phyloP scores from a whole-genome alignment of 2,797 vertebrate species.

The Carcharodon carcharias region DNA sequence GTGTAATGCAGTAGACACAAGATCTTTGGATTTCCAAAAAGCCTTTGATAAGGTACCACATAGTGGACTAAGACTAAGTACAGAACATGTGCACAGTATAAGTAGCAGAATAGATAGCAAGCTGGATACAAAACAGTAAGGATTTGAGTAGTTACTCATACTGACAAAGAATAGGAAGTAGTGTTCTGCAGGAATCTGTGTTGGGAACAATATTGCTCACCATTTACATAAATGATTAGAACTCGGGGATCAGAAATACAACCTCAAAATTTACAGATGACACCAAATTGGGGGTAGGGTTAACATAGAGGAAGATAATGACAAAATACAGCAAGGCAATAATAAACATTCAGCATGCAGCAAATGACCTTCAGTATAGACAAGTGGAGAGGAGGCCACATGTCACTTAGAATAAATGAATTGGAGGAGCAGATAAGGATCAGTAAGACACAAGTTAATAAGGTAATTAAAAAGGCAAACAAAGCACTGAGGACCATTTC shows the following conservation, averaged over 20 bases:
- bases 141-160: neutral
- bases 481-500: too few species aligned
- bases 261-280: neutral
- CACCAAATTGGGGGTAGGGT: neutral
- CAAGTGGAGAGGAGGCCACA: neutral
- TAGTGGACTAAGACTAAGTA: neutral
- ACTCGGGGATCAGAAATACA: neutral
- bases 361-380: neutral
- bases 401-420: neutral
- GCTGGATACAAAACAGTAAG: neutral
- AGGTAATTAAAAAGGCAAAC: neutral
- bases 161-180: neutral
- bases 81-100: neutral
- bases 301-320: neutral
- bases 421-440: neutral
- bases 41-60: neutral
- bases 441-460: too few species aligned
- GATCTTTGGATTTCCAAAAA: neutral
- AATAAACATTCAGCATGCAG: neutral
- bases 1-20: too few species aligned
- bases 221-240: neutral
- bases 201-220: neutral
- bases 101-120: neutral
- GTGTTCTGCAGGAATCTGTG: neutral
- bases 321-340: neutral